Conservation (phyloP, 2,113 vertebrate genomes). For the Parotia lawesii region DNA sequence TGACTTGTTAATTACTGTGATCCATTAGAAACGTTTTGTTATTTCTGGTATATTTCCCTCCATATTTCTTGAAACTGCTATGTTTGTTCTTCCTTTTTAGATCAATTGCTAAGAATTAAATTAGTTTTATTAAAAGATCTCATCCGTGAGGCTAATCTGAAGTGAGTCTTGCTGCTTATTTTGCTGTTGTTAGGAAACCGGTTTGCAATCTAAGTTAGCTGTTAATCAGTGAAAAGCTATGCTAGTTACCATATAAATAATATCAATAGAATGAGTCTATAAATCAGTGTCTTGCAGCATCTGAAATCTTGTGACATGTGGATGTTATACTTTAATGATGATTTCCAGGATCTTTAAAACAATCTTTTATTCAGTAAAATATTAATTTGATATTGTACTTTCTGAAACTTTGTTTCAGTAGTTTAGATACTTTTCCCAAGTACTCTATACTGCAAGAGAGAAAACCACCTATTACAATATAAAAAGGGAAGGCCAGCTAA, state of each 20-base stretch:
- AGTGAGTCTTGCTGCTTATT: background rate
- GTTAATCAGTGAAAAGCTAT: background rate
- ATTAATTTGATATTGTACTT: background rate
- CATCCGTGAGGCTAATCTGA: background rate
- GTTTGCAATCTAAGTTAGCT: background rate
- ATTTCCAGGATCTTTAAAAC: background rate
- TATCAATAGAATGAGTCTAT: background rate
- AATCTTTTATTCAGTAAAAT: background rate
- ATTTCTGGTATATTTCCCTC: background rate
- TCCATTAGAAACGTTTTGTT: background rate
- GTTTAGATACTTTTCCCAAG: background rate
- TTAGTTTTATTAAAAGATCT: slow-evolving; percentile 2
- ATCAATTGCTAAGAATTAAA: background rate
- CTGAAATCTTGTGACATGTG: background rate
- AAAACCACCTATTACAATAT: background rate
- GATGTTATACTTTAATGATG: background rate
- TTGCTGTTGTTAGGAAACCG: background rate
- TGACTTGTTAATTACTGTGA: background rate
- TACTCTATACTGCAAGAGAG: background rate
- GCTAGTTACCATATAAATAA: background rate
- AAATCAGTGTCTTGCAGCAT: background rate
- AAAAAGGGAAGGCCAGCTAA: background rate
- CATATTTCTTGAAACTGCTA: background rate
- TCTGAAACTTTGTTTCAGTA: background rate
- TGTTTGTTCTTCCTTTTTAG: background rate